phyloP scores from a whole-genome alignment of 23 tunicate genomes.

The Botrylloides violaceus region DNA sequence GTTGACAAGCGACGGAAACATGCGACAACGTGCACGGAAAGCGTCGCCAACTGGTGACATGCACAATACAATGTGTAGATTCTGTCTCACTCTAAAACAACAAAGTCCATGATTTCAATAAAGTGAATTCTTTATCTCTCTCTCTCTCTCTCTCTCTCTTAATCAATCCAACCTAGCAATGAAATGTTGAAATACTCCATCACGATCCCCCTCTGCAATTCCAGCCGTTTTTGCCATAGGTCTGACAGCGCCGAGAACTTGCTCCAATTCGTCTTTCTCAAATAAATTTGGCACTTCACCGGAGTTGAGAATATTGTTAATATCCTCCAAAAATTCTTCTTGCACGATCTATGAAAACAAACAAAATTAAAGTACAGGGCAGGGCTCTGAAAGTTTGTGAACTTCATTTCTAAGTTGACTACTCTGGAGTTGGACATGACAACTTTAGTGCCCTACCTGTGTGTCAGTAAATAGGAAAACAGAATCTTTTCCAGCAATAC shows the following conservation, averaged over 20 bases:
- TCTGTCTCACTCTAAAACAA: conserved; percentile 72
- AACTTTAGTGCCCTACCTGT: conserved; percentile 74
- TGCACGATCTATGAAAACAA: conserved; percentile 66
- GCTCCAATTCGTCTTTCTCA: conserved; percentile 96
- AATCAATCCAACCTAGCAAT: conserved; percentile 68
- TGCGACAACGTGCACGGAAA: conserved; percentile 88
- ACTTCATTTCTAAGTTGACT: no score
- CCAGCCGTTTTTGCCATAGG: conserved; percentile 85
- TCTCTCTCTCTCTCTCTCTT: no score
- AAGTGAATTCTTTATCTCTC: no score
- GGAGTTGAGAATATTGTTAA: conserved; percentile 96
- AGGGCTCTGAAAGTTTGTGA: no score
- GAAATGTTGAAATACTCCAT: conserved; percentile 91
- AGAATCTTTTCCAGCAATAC: conserved; percentile 81
- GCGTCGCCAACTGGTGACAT: conserved; percentile 99
- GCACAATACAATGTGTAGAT: conserved; percentile 91
- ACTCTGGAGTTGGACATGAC: no score
- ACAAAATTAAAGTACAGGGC: no score
- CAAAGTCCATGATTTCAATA: no score
- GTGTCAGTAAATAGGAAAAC: conserved; percentile 97
- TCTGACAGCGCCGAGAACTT: conserved; percentile 80
- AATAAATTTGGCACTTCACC: conserved; percentile 98
- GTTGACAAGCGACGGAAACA: conserved; percentile 96
- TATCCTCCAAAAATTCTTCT: conserved; percentile 97
- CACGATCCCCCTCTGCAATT: conserved; percentile 84